phyloP scores from a whole-genome alignment of 1,140 invertebrate genomes.

The Chlorops oryzae region DNA sequence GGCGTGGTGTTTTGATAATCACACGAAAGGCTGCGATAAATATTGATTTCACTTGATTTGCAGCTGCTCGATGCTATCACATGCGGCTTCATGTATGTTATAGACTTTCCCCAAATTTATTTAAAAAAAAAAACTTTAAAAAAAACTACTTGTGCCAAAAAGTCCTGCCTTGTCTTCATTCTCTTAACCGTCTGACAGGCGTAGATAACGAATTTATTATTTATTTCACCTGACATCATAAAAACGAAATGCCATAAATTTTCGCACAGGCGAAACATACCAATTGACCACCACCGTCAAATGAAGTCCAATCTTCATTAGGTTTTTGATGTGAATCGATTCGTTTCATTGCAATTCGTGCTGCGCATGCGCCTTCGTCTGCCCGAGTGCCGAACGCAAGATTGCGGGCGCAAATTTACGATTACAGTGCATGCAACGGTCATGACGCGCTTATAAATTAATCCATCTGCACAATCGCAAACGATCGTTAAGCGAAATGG shows the following conservation, averaged over 20 bases:
- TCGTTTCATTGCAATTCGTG: not conserved
- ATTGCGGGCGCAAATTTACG: slow-evolving; percentile 6
- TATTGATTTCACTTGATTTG: no score
- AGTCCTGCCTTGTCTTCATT: no score
- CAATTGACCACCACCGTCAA: not conserved
- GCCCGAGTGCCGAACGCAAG: slow-evolving; percentile 5
- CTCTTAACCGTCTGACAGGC: no score
- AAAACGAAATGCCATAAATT: slow-evolving; percentile 46
- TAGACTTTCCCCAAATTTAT: no score
- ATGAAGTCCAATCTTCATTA: slow-evolving; percentile 2
- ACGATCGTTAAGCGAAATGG: no score
- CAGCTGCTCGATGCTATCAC: no score
- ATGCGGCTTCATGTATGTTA: no score
- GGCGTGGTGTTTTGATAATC: no score
- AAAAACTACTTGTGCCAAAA: no score
- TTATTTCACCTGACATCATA: slow-evolving; percentile 46
- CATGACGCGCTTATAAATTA: slow-evolving; percentile 1
- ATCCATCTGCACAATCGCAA: not conserved
- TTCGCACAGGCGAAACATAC: slow-evolving; percentile 10
- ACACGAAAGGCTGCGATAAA: no score
- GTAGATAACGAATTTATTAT: slow-evolving; percentile 48
- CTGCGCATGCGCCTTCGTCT: not conserved
- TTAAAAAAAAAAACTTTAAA: no score
- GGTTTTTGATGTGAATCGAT: slow-evolving; percentile 1
- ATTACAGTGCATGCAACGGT: slow-evolving; percentile 5